A percentile compares a stretch with the other conserved stretches of the same genome.
Evolutionary conservation across 2,888 invertebrate species (phyloP).

Genomic region (Drosophila neotestacea): DNA sequence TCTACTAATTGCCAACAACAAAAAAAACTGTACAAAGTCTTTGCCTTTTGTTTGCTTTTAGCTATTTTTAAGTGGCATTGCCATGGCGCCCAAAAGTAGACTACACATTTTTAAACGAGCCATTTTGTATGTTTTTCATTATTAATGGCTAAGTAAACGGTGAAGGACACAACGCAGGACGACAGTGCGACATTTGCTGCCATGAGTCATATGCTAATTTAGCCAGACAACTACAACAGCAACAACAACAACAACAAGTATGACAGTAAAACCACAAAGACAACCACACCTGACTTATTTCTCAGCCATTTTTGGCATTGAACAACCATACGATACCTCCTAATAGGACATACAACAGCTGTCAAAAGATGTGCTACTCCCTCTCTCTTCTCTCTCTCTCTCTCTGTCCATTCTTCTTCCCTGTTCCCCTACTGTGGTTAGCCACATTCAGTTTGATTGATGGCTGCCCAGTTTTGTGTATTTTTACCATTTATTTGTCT

Average conservation of each 20-base stretch:
- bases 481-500: slow-evolving; percentile 43
- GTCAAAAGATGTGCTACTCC: slow-evolving; percentile 35
- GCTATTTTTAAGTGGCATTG: slow-evolving; percentile 69
- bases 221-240: slow-evolving; percentile 45
- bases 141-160: slow-evolving; percentile 71
- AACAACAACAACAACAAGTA: slow-evolving; percentile 4
- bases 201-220: slow-evolving; percentile 78
- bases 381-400: neutral
- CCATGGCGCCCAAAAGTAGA: slow-evolving; percentile 60
- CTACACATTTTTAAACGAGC: slow-evolving; percentile 43
- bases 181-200: slow-evolving; percentile 4
- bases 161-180: slow-evolving; percentile 14
- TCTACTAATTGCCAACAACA: slow-evolving; percentile 60
- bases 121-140: slow-evolving; percentile 50
- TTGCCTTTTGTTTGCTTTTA: slow-evolving; percentile 32
- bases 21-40: slow-evolving; percentile 23
- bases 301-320: slow-evolving; percentile 59
- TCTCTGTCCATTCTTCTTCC: neutral
- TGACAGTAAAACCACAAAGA: slow-evolving; percentile 19
- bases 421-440: neutral
- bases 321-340: slow-evolving; percentile 38
- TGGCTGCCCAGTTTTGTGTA: slow-evolving; percentile 56
- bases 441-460: slow-evolving; percentile 62
- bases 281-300: slow-evolving; percentile 60
- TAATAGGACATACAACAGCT: slow-evolving; percentile 37